Base-by-base conservation (phyloP, 1,140 invertebrate genomes). In the Trachelipus rathkii region DNA sequence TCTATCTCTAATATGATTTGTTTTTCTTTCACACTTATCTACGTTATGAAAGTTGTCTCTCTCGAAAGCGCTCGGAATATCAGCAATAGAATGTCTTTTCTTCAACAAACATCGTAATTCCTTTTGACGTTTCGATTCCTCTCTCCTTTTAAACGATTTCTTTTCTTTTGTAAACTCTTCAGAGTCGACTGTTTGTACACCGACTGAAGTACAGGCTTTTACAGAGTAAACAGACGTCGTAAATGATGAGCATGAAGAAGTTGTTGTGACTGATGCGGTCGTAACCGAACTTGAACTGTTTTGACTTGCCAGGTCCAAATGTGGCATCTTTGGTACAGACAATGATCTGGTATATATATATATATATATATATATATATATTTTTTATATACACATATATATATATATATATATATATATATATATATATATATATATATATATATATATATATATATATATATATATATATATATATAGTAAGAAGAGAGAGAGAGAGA, bases 71-170 rank as follows among this genome's bases (percentile, higher is more conserved):
- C 69, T 72, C 6, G 77, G 77, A 10, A 78, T 76, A 66, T 78
- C 77, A 10, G 77, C 77, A 44, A 78, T 78, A 60, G 77, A 78
- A 67, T 78, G 77, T n/a, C 77, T 53, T 66, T 78, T 78, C 19
- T 19, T 60, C 11, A 3, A 0, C 50, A 60, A 60, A 60, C 11
- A 60, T 3, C 19, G 11, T 60, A 60, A 60, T 8, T 60, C 50
- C 19, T 60, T 60, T 19, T 60, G 50, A 15, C 50, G 11, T 19
- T 60, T 60, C 11, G 19, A 15, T 60, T 60, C 50, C 50, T 60
- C 50, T 60, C 19, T 60, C 50, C 19, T 60, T 60, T 15, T 60
- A 13, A 15, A 15, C 50, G 19, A 60, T 15, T 19, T 60, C 19
- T 60, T 60, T 8, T 60, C 50, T 4, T 60, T 60, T 60, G 3